Conservation (phyloP, 2,113 vertebrate genomes). For the Sprattus sprattus region DNA sequence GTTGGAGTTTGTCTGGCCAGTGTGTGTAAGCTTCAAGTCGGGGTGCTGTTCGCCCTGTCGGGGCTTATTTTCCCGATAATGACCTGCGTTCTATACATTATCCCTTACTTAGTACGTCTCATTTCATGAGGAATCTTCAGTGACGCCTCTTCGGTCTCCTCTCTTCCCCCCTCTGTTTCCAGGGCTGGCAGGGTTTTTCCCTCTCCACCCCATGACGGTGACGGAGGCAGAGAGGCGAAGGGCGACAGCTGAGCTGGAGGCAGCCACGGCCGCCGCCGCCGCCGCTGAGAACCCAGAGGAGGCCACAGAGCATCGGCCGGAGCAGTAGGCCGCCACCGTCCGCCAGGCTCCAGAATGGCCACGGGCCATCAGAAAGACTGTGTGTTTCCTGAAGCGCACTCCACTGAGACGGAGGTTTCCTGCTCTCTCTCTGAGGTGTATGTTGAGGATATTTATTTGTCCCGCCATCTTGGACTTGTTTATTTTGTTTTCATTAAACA, state of each 20-base stretch:
- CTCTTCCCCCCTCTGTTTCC: not conserved
- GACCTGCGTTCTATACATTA: no score
- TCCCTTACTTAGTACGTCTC: not conserved
- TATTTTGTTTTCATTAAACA: not conserved
- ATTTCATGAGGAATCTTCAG: slow-evolving; percentile 39
- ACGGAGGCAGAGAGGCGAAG: slow-evolving; percentile 67
- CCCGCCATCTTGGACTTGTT: not conserved
- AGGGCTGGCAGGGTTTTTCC: slow-evolving; percentile 78
- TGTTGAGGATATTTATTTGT: not conserved
- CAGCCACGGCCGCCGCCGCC: not conserved
- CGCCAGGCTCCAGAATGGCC: not conserved
- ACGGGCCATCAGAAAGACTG: not conserved
- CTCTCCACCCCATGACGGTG: slow-evolving; percentile 76
- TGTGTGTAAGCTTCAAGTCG: not conserved
- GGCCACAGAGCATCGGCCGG: not conserved
- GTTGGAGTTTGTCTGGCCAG: not conserved
- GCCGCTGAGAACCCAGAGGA: not conserved
- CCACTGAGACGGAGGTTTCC: not conserved
- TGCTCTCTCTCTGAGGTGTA: not conserved
- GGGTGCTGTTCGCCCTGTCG: no score
- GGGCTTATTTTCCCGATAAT: no score
- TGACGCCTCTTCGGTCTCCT: not conserved
- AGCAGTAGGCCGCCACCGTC: not conserved
- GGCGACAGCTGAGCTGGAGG: slow-evolving; percentile 11
- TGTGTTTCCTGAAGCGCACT: not conserved